Evolutionary conservation across 2,888 invertebrate genomes (phyloP).

Genomic region (Eupelmus urozonus): DNA sequence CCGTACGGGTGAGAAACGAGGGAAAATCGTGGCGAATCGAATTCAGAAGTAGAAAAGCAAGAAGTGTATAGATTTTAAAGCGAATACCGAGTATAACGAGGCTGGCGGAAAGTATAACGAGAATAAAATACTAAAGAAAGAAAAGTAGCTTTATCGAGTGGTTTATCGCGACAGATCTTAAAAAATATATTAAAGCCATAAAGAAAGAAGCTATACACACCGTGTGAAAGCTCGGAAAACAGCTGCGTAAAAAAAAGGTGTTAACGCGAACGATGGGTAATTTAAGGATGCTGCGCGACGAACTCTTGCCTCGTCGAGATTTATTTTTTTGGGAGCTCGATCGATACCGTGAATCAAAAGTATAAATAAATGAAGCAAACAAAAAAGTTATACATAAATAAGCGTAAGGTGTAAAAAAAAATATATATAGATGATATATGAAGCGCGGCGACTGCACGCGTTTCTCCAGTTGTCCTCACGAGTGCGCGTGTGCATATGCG

Average conservation of each 20-base stretch:
- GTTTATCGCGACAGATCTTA: conserved; percentile 11
- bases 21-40: conserved; percentile 23
- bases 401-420: conserved; percentile 12
- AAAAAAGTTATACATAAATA: conserved; percentile 14
- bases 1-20: too few relatives aligned
- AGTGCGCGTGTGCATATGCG: conserved; percentile 9
- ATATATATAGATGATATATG: conserved; percentile 19
- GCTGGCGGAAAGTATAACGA: not conserved
- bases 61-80: conserved; percentile 24
- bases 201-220: not conserved
- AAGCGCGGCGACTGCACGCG: not conserved
- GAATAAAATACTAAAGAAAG: conserved; percentile 1
- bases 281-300: not conserved
- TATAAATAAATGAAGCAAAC: not conserved
- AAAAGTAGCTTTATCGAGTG: conserved; percentile 18
- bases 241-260: not conserved
- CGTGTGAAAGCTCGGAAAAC: not conserved
- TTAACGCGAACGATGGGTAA: not conserved
- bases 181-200: conserved; percentile 22
- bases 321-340: conserved; percentile 39
- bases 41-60: conserved; percentile 6
- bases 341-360: conserved; percentile 47
- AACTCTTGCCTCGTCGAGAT: not conserved
- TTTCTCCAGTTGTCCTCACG: conserved; percentile 20
- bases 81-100: not conserved